Percentiles rank a stretch among this genome's conserved stretches.
phyloP scores from a whole-genome alignment of 2,797 vertebrate species.

The Hyperoplus immaculatus region DNA sequence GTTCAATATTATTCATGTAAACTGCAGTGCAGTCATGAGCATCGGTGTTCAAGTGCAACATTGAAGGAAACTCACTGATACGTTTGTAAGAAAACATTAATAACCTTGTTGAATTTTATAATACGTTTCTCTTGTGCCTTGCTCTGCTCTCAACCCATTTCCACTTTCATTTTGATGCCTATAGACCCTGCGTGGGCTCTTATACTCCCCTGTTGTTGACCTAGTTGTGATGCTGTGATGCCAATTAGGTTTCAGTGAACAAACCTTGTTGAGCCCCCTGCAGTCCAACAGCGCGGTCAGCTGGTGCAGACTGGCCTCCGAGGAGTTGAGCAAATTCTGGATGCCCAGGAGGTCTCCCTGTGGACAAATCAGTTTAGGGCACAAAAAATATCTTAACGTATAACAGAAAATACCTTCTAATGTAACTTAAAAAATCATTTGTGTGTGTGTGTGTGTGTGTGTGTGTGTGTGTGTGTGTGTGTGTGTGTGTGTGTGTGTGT shows the following conservation, averaged over 20 bases:
- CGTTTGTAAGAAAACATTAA: neutral
- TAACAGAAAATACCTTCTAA: neutral
- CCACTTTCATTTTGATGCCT: conserved; percentile 18
- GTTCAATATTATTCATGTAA: conserved; percentile 18
- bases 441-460: too few species aligned
- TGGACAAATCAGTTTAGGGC: conserved; percentile 12
- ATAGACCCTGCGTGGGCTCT: conserved; percentile 30
- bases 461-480: neutral
- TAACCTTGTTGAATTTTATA: conserved; percentile 1
- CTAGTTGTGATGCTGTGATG: conserved; percentile 46
- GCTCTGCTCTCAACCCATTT: conserved; percentile 10
- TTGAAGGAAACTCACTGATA: neutral
- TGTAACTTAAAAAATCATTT: neutral
- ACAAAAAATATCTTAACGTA: conserved; percentile 1
- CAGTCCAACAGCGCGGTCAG: conserved; percentile 96
- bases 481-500: too few species aligned
- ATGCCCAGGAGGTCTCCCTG: conserved; percentile 93
- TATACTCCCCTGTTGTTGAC: conserved; percentile 39
- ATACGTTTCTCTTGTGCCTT: neutral
- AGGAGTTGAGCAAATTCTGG: conserved; percentile 92
- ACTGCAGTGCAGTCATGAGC: conserved; percentile 3
- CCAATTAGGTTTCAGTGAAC: conserved; percentile 53
- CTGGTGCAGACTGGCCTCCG: conserved; percentile 94
- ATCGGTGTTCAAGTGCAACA: neutral
- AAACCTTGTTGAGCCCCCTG: conserved; percentile 96